A percentile compares a stretch with the other conserved stretches of the same genome.
Conservation (phyloP, 2,113 vertebrate species). For the Stercorarius parasiticus region DNA sequence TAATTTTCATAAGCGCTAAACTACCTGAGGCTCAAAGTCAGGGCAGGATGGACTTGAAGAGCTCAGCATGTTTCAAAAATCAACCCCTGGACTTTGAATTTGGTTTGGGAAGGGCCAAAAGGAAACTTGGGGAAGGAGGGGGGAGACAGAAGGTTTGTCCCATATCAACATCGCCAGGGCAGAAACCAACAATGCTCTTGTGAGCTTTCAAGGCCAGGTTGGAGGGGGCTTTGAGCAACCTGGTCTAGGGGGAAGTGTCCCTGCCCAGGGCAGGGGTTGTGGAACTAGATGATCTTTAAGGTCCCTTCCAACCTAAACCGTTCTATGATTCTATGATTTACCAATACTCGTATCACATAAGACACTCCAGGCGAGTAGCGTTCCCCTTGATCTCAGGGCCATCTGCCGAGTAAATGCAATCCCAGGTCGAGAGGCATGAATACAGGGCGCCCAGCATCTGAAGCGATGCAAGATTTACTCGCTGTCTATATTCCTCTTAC, state of each 20-base stretch:
- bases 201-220: neutral
- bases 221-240: neutral
- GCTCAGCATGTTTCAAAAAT: neutral
- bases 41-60: neutral
- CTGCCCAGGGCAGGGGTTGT: neutral
- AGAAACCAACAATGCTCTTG: rapidly evolving
- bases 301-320: neutral
- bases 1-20: neutral
- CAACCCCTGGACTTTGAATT: neutral
- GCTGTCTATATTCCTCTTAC: rapidly evolving
- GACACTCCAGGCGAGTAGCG: rapidly evolving
- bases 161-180: rapidly evolving
- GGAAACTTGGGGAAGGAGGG: neutral
- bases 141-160: neutral
- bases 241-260: neutral
- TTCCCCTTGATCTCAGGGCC: neutral
- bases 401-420: rapidly evolving
- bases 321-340: rapidly evolving
- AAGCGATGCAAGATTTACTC: rapidly evolving
- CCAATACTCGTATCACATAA: rapidly evolving
- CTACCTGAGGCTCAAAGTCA: neutral
- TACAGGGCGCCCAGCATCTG: rapidly evolving
- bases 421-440: neutral
- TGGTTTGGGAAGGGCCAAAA: neutral
- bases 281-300: neutral